Base-by-base conservation (phyloP, 2,113 vertebrate genomes). In the Callipepla squamata region DNA sequence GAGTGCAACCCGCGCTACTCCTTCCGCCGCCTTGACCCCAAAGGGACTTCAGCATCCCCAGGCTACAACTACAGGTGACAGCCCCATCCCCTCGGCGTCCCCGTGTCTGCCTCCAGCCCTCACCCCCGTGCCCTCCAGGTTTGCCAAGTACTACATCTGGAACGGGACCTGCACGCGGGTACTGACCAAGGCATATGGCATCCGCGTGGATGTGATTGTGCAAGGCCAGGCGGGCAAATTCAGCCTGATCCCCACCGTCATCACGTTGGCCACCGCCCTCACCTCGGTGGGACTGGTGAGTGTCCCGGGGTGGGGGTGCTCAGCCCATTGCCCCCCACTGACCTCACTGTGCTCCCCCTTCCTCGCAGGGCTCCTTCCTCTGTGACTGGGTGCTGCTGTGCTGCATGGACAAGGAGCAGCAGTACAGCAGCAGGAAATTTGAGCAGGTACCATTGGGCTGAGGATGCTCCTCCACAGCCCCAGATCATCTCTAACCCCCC, bases 301-400 rank as follows among this genome's bases (percentile, higher is more conserved):
- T 97, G 88, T 11, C 16, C 55, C 9, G 30, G 18, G 16, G 21
- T 9, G 9, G 57, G 34, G n/a, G 12, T 16, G 10, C 14, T 13
- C 11, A 26, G 16, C n/a, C 58, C 44, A 2, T 25, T 3, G 8
- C 42, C 19, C 28, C 14, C 8, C 51, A 19, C 53, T 76, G 6
- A 6, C 61, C 61, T 34, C 25, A 11, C 51, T 30, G 91, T 5
- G 2, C 26, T 7, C 66, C n/a, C 30, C 66, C 36, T n/a, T 75
- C 66, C 36, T n/a, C 73, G n/a, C 76, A 99, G 99, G 99, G 98
- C 34, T 98, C 98, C n/a, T 98, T 99, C 53, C 97, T 99, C 78
- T 99, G 99, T 22, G 99, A 99, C 96, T 99, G 99, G 99, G 98
- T 99, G 93, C 97, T 99, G 97, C 94, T 99, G 90, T 99, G 98